Conservation (phyloP, 2,113 vertebrate species). For the Pycnonotus jocosus region DNA sequence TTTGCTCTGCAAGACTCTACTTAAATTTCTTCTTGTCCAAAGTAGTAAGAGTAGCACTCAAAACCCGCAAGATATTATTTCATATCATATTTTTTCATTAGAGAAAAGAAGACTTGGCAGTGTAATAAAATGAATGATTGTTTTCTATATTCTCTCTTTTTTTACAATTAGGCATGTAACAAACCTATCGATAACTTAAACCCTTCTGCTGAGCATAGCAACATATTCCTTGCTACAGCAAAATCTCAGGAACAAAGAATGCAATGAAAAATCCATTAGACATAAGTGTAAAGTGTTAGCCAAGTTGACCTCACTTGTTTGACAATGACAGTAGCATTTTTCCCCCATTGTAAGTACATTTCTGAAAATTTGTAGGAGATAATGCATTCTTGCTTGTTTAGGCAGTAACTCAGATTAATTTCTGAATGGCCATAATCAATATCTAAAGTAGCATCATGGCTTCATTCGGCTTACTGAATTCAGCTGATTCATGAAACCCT, state of each 20-base stretch:
- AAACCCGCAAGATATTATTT: not conserved
- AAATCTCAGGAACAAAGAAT: not conserved
- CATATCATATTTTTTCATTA: not conserved
- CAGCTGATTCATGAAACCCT: not conserved
- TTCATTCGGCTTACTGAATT: not conserved
- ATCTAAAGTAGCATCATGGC: not conserved
- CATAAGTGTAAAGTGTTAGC: not conserved
- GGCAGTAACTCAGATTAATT: not conserved
- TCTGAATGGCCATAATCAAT: not conserved
- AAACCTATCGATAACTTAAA: not conserved
- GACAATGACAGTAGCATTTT: not conserved
- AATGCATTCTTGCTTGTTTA: not conserved
- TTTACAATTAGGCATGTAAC: not conserved
- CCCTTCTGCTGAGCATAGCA: not conserved
- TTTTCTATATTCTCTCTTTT: not conserved
- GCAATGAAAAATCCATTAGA: not conserved
- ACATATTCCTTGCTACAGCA: not conserved
- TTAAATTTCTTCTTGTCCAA: not conserved
- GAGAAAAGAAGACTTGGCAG: not conserved
- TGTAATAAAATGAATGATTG: not conserved
- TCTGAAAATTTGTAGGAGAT: not conserved
- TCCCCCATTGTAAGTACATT: not conserved
- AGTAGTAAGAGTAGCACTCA: not conserved
- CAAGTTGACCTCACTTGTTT: not conserved
- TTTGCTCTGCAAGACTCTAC: not conserved